These are phyloP conservation scores for Acronicta alni DNA, from an alignment of 2,888 invertebrate genomes.

Conservation along the genomic window DNA sequence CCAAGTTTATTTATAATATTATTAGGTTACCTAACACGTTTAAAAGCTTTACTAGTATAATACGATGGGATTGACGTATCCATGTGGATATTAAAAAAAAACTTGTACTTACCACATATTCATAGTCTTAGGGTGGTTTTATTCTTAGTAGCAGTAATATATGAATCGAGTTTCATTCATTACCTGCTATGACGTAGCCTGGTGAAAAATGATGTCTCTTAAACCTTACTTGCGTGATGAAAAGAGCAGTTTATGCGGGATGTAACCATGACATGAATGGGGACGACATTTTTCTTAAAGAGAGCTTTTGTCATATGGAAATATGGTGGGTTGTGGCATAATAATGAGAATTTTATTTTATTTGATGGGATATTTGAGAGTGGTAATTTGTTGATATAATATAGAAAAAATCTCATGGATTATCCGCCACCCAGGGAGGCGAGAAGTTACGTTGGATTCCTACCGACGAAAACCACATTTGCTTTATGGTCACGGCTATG, in stretches of 20 bases:
- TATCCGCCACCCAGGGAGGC: too few relatives aligned
- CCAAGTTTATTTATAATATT: too few relatives aligned
- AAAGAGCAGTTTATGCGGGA: constrained; percentile 54
- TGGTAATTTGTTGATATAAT: too few relatives aligned
- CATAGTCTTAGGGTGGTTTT: neutral
- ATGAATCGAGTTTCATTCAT: constrained; percentile 63
- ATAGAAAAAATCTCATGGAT: too few relatives aligned
- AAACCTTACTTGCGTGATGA: constrained; percentile 63
- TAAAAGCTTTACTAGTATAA: too few relatives aligned
- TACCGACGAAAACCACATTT: too few relatives aligned
- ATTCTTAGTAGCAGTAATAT: neutral
- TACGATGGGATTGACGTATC: too few relatives aligned
- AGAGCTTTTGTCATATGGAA: constrained; percentile 27
- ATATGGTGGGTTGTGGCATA: constrained; percentile 2
- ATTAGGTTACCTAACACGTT: too few relatives aligned
- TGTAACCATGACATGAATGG: constrained; percentile 46
- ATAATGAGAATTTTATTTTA: neutral
- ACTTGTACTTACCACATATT: too few relatives aligned
- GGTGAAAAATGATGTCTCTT: constrained; percentile 72
- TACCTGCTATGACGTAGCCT: constrained; percentile 61
- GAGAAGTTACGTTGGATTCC: too few relatives aligned
- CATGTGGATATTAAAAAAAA: too few relatives aligned
- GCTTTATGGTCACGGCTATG: too few relatives aligned
- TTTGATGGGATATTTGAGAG: neutral
- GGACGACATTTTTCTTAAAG: constrained; percentile 31